Base-by-base conservation (phyloP, 2,888 invertebrate species). In the Mantis religiosa region DNA sequence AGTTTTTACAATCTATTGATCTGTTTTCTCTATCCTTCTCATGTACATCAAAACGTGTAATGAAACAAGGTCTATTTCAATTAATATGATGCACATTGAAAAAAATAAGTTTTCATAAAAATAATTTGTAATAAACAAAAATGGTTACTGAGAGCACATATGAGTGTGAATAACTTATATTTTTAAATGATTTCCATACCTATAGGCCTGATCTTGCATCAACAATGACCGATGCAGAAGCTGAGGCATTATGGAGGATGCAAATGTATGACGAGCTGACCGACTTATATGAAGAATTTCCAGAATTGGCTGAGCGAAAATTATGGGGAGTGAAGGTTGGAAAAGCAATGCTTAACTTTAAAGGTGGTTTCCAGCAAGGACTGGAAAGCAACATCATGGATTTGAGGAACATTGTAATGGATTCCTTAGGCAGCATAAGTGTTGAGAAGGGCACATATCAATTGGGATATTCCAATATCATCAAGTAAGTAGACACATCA, bases 231-330 rank as follows among this genome's bases (percentile, higher is more conserved):
- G 95, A 96, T 91, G 95, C 95, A 91, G 95, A 96, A 89, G 96
- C 97, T 0, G 98, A 99, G 92, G 96, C 98, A 0, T 94, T 98
- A 54, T 98, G 98, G 98, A 96, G 97, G 88, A 94, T 99, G 30
- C 96, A 97, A 1, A 95, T 96, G 91, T 99, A 97, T 93, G 96
- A 97, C 30, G 96, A 97, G 91, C 94, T 99, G 14, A 96, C 97
- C 27, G 93, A 95, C 83, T 92, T 96, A 28, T 92, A 95, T 6
- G 93, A 94, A 27, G 54, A 71, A 4, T 94, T 93, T 91, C 94
- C 95, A 14, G 94, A 95, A 92, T 92, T 90, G 7, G 88, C 83
- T 91, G 90, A 91, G 91, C 28, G 93, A 91, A 85, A 34, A 30
- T 87, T 87, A 20, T 98, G 97, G 97, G 96, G 96, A 83, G 95